A percentile compares a stretch with the other conserved stretches of the same genome.
phyloP scores from a whole-genome alignment of 2,113 vertebrate species.

The Tupaia chinensis region DNA sequence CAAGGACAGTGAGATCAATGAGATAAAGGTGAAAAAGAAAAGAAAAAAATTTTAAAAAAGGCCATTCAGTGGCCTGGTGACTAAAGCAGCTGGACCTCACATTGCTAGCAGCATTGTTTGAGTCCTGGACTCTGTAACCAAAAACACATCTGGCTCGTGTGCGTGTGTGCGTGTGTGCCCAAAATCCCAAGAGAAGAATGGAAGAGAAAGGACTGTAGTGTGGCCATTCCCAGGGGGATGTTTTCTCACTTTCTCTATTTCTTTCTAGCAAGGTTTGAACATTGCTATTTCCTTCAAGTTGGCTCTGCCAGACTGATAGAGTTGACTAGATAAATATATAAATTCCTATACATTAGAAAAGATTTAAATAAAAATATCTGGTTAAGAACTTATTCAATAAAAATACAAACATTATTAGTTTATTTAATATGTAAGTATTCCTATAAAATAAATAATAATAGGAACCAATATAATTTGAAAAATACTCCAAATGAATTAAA shows the following conservation, averaged over 20 bases:
- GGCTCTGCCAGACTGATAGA: not conserved
- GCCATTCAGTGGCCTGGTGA: too few species aligned
- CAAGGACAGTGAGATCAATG: not conserved
- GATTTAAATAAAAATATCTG: not conserved
- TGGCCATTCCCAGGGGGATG: too few species aligned
- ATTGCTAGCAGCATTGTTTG: too few species aligned
- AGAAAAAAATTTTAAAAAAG: not conserved
- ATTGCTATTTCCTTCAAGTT: not conserved
- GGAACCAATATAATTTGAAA: not conserved
- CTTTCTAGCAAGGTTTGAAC: not conserved
- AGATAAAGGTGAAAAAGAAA: constrained; percentile 19
- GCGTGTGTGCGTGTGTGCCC: too few species aligned
- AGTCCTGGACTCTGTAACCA: too few species aligned
- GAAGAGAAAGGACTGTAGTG: too few species aligned
- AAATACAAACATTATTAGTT: not conserved
- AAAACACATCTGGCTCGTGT: too few species aligned
- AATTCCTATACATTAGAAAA: not conserved
- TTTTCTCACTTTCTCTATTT: too few species aligned
- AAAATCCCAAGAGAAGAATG: too few species aligned
- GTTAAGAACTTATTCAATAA: not conserved
- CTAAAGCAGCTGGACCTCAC: too few species aligned
- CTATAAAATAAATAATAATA: constrained; percentile 28
- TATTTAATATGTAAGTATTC: not conserved
- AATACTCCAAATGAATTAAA: not conserved
- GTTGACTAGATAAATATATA: not conserved